phyloP scores from a whole-genome alignment of 2,888 invertebrate genomes.

The Noctuana brunneofusca region DNA sequence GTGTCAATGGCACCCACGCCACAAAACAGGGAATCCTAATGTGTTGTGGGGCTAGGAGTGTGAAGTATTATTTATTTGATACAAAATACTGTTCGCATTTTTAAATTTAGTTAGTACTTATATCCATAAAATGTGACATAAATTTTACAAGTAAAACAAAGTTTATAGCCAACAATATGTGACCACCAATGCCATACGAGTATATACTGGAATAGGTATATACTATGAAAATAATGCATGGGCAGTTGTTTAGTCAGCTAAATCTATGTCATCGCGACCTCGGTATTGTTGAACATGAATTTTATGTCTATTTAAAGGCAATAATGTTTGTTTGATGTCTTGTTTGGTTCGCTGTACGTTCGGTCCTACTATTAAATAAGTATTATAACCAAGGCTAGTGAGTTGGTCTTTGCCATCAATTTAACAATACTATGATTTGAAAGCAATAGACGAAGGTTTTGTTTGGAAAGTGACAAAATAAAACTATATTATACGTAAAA shows the following conservation, averaged over 20 bases:
- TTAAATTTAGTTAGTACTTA: too few species aligned
- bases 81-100: too few species aligned
- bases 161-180: too few species aligned
- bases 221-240: slow-evolving; percentile 1
- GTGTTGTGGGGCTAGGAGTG: too few species aligned
- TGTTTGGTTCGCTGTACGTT: slow-evolving; percentile 18
- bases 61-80: too few species aligned
- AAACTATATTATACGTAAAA: neutral
- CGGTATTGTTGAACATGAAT: slow-evolving; percentile 25
- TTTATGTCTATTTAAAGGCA: slow-evolving; percentile 19
- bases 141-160: too few species aligned
- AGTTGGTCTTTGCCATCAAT: slow-evolving; percentile 10
- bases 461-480: neutral
- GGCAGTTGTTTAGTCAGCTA: slow-evolving; percentile 7
- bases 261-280: slow-evolving; percentile 27
- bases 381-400: slow-evolving; percentile 16
- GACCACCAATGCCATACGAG: too few species aligned
- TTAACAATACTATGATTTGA: neutral
- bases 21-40: too few species aligned
- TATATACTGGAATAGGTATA: too few species aligned
- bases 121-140: too few species aligned
- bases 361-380: slow-evolving; percentile 3
- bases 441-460: neutral
- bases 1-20: too few species aligned
- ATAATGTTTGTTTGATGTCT: slow-evolving; percentile 14